Evolutionary conservation across 2,888 invertebrate species (phyloP).

Genomic region (Cloeon dipterum): DNA sequence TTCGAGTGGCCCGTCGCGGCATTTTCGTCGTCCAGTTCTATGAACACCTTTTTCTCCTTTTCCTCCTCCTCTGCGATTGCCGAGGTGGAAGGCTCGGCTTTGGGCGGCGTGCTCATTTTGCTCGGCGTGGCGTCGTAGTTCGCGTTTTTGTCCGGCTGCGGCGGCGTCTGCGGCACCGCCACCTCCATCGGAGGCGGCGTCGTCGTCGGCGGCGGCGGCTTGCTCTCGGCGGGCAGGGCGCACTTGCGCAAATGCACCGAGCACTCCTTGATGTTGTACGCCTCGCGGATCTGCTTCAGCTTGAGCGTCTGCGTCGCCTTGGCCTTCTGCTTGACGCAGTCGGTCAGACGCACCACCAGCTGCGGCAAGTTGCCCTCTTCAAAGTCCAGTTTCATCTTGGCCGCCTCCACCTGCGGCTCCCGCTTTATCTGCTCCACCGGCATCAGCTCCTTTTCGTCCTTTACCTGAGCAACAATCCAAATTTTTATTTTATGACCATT

Average conservation of each 20-base stretch:
- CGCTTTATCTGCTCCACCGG: not conserved
- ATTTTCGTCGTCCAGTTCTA: not conserved
- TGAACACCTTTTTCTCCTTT: not conserved
- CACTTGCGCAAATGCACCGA: slow-evolving; percentile 16
- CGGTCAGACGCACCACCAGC: not conserved
- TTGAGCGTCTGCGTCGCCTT: not conserved
- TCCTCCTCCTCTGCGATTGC: not conserved
- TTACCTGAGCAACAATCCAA: no score
- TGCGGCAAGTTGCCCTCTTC: not conserved
- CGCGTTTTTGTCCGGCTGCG: not conserved
- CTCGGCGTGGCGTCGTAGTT: not conserved
- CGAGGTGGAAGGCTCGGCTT: not conserved
- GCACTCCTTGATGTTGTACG: slow-evolving; percentile 16
- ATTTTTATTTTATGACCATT: not conserved
- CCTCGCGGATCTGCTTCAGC: not conserved
- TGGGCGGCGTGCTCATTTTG: no score
- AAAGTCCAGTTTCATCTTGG: slow-evolving; percentile 1
- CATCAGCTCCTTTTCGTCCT: no score
- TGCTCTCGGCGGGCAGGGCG: no score
- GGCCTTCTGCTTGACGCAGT: not conserved
- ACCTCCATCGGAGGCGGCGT: no score
- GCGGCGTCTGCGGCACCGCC: not conserved
- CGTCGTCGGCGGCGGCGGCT: no score
- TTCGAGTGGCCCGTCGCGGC: not conserved
- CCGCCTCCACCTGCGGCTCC: not conserved